Percentiles rank a stretch among this genome's conserved stretches.
These are phyloP conservation scores for Tipula confusa DNA, from an alignment of 2,888 invertebrate genomes.

Conservation along the genomic window DNA sequence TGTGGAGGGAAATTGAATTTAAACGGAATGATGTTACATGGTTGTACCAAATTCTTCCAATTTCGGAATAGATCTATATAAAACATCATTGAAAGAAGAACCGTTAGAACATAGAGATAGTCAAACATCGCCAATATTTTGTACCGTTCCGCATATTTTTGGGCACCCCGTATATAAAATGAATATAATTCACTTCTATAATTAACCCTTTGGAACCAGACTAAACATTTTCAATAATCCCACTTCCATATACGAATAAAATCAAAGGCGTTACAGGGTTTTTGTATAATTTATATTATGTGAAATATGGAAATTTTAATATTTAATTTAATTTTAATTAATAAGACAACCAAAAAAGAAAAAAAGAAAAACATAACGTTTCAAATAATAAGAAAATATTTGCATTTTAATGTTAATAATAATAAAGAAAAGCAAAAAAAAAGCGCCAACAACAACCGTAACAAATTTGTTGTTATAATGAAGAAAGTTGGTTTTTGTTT, in stretches of 20 bases:
- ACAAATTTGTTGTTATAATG: not conserved
- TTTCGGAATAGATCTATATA: too few relatives aligned
- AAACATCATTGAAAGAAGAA: too few relatives aligned
- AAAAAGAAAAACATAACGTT: not conserved
- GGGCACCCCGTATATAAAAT: too few relatives aligned
- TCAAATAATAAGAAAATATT: not conserved
- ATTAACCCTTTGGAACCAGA: not conserved
- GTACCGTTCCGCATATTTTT: too few relatives aligned
- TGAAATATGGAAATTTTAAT: constrained; percentile 3
- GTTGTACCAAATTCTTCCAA: too few relatives aligned
- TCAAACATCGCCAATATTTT: too few relatives aligned
- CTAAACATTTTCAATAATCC: not conserved
- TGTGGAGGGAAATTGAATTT: too few relatives aligned
- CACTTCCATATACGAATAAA: too few relatives aligned
- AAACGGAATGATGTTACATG: too few relatives aligned
- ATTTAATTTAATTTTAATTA: constrained; percentile 7
- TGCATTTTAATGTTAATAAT: not conserved
- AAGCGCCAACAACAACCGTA: not conserved
- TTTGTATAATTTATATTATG: not conserved
- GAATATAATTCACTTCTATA: not conserved
- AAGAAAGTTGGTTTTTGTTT: not conserved
- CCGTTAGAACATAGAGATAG: too few relatives aligned
- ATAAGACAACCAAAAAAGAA: not conserved
- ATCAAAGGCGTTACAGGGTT: not conserved
- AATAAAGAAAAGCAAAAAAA: not conserved